phyloP scores from a whole-genome alignment of 2,888 invertebrate species.

The Platypus cylindrus region DNA sequence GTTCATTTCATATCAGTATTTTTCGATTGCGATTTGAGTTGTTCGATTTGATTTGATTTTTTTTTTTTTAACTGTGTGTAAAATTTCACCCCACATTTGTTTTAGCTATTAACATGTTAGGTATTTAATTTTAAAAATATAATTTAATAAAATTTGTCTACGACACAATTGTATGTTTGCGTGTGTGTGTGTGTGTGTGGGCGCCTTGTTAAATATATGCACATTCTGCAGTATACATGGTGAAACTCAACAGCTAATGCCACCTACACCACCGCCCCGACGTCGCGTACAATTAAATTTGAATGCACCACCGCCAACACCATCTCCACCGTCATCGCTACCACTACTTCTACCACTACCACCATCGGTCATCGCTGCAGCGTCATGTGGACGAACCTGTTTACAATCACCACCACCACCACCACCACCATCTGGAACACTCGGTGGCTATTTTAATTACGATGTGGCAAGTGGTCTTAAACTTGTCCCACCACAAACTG shows the following conservation, averaged over 20 bases:
- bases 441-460: no score
- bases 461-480: conserved; percentile 57
- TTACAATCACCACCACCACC: conserved; percentile 31
- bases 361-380: conserved; percentile 23
- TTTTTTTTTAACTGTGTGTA: conserved; percentile 24
- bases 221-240: conserved; percentile 40
- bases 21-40: conserved; percentile 9
- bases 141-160: no score
- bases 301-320: conserved; percentile 10
- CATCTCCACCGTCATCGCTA: conserved; percentile 24
- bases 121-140: no score
- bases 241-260: conserved; percentile 49
- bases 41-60: conserved; percentile 23
- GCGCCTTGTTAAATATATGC: conserved; percentile 5
- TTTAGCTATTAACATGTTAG: no score
- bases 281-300: conserved; percentile 35
- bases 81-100: no score
- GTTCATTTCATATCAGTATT: no score
- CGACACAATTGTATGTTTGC: no score
- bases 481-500: conserved; percentile 57
- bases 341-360: no score
- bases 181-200: no score
- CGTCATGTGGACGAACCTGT: conserved; percentile 26
- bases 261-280: conserved; percentile 46
- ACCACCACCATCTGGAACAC: conserved; percentile 37